Evolutionary conservation across 2,113 vertebrate genomes (phyloP), one percentile per base, ranked within the genome.

Genomic region (Aythya baeri): DNA sequence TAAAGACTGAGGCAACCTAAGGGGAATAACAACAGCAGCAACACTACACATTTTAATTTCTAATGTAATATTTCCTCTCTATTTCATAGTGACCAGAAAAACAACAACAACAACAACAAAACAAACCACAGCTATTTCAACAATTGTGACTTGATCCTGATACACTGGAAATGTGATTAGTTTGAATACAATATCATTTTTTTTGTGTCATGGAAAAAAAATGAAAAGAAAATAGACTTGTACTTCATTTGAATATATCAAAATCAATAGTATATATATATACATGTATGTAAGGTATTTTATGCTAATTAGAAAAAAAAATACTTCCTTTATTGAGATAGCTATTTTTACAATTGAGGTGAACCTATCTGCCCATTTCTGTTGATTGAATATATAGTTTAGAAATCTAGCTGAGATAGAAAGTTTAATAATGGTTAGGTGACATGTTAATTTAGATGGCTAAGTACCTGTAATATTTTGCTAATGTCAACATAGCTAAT

Each of bases 121-220:
- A 20, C 44, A 46, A 44, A 44, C 16, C 43, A 44, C 44, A 8
- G 3, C 1, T 81, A 27, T 58, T 91, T 36, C 22, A 63, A 58
- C 20, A 57, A 0, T 4, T 50, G 10, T 44, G 16, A 23, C 13
- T 70, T 4, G 1, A 77, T 85, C 9, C 12, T 3, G 1, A 12
- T 62, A 13, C 7, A 54, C 5, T 72, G 21, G 7, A 78, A 83
- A 76, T 7, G 1, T 22, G 25, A 26, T 73, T 73, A 68, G 12
- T 72, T 44, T 46, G 32, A 86, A 16, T 29, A 20, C 17, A 57
- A 54, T 25, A 46, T 25, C 13, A 20, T 18, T 3, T 58, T 13
- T 90, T 83, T 57, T 49, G 1, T 1, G 1, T 58, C 21, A 59
- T 27, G 4, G 17, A 50, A 79, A 74, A 36, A 22, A 50, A 21